Evolutionary conservation across 2,113 vertebrate genomes (phyloP).

Genomic region (Alexandromys fortis): DNA sequence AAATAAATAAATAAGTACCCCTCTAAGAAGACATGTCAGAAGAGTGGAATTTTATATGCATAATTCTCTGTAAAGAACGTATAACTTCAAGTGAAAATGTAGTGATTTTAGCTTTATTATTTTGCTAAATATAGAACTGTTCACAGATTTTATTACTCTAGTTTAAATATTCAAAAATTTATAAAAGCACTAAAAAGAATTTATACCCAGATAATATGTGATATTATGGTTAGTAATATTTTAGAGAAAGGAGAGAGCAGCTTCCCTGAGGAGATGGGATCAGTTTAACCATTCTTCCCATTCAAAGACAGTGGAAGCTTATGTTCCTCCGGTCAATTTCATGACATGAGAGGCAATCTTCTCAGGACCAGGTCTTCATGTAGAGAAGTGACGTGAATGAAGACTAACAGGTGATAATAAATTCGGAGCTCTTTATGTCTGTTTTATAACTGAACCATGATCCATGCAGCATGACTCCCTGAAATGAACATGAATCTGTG

Average conservation of each 20-base stretch:
- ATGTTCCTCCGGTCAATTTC: background rate
- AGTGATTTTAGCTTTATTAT: background rate
- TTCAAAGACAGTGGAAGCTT: background rate
- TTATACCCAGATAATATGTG: background rate
- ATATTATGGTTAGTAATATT: background rate
- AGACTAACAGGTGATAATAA: background rate
- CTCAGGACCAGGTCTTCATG: background rate
- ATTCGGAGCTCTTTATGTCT: background rate
- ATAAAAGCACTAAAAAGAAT: background rate
- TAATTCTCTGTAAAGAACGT: background rate
- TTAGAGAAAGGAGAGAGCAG: background rate
- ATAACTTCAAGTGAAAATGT: background rate
- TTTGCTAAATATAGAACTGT: background rate
- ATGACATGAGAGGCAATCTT: background rate
- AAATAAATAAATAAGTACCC: background rate
- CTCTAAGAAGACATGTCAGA: background rate
- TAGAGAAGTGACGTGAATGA: background rate
- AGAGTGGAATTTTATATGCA: background rate
- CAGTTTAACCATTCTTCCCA: background rate
- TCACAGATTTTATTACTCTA: conserved; percentile 9
- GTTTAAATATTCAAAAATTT: background rate
- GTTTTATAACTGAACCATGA: background rate
- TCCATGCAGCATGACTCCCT: background rate
- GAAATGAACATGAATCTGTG: background rate
- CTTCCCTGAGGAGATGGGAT: background rate